Percentiles rank a stretch among this genome's conserved stretches.
These are phyloP conservation scores for Octopus sinensis DNA, from an alignment of 1,140 invertebrate species.

Conservation along the genomic window DNA sequence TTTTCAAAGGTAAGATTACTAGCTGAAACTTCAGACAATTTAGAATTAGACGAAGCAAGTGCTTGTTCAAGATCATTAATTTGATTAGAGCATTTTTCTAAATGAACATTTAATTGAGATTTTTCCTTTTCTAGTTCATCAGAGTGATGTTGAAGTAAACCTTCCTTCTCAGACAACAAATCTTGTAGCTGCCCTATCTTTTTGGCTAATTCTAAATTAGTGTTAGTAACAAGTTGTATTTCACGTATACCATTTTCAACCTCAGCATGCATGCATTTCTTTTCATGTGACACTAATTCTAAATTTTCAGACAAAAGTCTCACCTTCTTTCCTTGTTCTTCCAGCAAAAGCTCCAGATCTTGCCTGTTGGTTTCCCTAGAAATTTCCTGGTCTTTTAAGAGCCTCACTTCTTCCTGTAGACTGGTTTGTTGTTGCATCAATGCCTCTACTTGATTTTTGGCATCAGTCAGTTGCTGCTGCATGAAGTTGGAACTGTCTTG, in stretches of 20 bases:
- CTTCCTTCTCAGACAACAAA: neutral
- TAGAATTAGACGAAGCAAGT: neutral
- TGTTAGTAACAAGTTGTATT: slow-evolving; percentile 17
- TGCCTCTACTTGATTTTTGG: neutral
- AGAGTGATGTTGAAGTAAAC: slow-evolving; percentile 13
- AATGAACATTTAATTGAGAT: neutral
- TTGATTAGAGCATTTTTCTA: neutral
- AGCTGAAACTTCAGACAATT: neutral
- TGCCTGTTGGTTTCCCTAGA: neutral
- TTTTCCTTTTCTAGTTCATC: slow-evolving; percentile 17
- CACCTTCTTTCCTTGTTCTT: slow-evolving; percentile 28
- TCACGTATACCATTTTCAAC: slow-evolving; percentile 25
- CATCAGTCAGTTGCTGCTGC: slow-evolving; percentile 2
- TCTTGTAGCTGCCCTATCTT: slow-evolving; percentile 22
- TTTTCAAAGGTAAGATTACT: neutral
- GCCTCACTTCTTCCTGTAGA: slow-evolving; percentile 4
- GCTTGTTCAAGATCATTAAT: neutral
- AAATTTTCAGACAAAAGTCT: slow-evolving; percentile 33
- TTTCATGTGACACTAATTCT: slow-evolving; percentile 29
- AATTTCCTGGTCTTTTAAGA: neutral
- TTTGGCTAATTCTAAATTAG: slow-evolving; percentile 16
- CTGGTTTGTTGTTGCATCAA: slow-evolving; percentile 17
- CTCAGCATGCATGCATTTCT: slow-evolving; percentile 20
- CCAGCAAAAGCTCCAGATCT: neutral
- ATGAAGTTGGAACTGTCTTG: neutral